phyloP scores from a whole-genome alignment of 2,797 vertebrate species.

The Crax fasciolata region DNA sequence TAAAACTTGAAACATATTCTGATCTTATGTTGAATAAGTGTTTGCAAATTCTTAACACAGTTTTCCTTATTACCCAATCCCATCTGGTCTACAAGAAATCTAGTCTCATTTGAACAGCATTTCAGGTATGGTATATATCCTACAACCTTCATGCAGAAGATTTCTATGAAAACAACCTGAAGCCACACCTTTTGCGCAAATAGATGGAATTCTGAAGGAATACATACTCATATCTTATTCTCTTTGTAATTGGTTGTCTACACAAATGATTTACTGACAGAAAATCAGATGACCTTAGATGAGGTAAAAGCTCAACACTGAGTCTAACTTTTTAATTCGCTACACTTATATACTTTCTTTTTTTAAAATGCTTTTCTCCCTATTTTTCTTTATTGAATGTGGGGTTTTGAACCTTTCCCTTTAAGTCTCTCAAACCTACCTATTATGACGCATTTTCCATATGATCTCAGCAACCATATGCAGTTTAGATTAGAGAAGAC shows the following conservation, averaged over 20 bases:
- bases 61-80: background rate
- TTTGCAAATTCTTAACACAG: background rate
- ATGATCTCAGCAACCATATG: background rate
- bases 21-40: background rate
- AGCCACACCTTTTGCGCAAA: background rate
- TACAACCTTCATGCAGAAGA: background rate
- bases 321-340: background rate
- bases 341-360: background rate
- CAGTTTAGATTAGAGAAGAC: background rate
- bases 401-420: background rate
- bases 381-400: background rate
- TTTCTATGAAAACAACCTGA: background rate
- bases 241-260: background rate
- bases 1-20: background rate
- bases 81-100: background rate
- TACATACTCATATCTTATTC: background rate
- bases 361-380: background rate
- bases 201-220: background rate
- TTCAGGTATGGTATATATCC: background rate
- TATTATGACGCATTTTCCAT: background rate
- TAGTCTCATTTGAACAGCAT: background rate
- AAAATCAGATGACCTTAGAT: background rate
- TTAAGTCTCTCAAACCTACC: background rate
- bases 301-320: background rate
- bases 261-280: conserved; percentile 9